Evolutionary conservation across 2,888 invertebrate species (phyloP), one percentile per base, ranked within the genome.

Genomic region (Drosophila paucipuncta): DNA sequence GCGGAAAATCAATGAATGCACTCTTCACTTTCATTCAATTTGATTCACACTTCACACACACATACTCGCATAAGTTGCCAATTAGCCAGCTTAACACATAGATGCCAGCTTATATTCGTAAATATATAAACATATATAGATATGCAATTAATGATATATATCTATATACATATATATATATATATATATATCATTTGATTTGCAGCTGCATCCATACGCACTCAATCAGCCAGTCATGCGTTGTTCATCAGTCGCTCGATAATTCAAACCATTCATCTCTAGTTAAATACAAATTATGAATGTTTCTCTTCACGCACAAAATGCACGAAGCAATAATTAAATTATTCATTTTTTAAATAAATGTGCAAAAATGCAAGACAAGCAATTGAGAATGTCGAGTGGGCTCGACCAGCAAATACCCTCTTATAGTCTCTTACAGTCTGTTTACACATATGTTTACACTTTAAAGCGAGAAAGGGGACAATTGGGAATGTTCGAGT

Each of bases 21-120:
- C 62, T 71, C 69, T 65, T 80, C 73, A 76, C 78, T 87, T 84
- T 84, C 83, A 87, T 78, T 81, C 69, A 80, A 83, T 79, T 72
- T 59, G 11, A 65, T 47, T 54, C 43, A 67, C 64, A 58, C 35
- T 54, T 28, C 18, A 30, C 25, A 62, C 18, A 33, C 18, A 35
- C 10, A 35, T 13, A 39, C 13, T 1, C 30, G n/a, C 55, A 35
- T 22, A 69, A 33, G 53, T 41, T 50, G 37, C 30, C 64, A 78
- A 75, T 78, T 67, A 75, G 78, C 74, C 53, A 58, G 37, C 31
- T 66, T 61, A 54, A 60, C 76, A 78, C 79, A 78, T 16, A 25
- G 7, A 47, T 16, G 25, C 25, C 16, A 47, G 47, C 7, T 76
- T 43, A 76, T 78, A 76, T 72, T 72, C 76, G 55, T 28, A 35